phyloP scores from a whole-genome alignment of 2,888 invertebrate species.

The Orthosia gracilis region DNA sequence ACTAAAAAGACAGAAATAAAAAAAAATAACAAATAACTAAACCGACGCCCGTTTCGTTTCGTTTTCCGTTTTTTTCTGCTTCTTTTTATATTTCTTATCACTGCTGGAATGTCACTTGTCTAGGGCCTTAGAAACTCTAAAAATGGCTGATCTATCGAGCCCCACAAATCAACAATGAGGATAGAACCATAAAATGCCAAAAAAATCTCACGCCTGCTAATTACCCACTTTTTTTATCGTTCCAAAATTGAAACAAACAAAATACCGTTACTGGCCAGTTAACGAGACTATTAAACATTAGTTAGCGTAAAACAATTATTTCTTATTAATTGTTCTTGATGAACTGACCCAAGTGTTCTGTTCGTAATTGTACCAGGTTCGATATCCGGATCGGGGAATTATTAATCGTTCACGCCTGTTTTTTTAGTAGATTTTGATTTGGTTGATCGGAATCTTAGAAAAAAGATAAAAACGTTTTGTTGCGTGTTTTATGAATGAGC shows the following conservation, averaged over 20 bases:
- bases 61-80: too few relatives aligned
- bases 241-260: conserved; percentile 34
- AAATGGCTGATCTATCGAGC: too few relatives aligned
- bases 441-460: conserved; percentile 3
- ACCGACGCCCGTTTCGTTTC: too few relatives aligned
- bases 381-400: conserved; percentile 55
- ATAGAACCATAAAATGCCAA: background rate
- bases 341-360: conserved; percentile 43
- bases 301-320: conserved; percentile 50
- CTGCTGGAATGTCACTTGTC: too few relatives aligned
- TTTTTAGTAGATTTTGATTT: conserved; percentile 34
- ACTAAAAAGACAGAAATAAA: too few relatives aligned
- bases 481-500: conserved; percentile 10
- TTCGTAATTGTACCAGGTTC: conserved; percentile 45
- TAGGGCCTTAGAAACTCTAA: too few relatives aligned
- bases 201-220: conserved; percentile 15
- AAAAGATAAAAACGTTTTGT: background rate
- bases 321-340: conserved; percentile 48
- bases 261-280: conserved; percentile 24
- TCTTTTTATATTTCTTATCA: too few relatives aligned
- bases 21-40: too few relatives aligned
- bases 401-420: conserved; percentile 46
- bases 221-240: background rate
- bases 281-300: conserved; percentile 46
- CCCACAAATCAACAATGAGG: too few relatives aligned